These are phyloP conservation scores for Dicerorhinus sumatrensis DNA, from an alignment of 2,113 vertebrate genomes.

Conservation along the genomic window DNA sequence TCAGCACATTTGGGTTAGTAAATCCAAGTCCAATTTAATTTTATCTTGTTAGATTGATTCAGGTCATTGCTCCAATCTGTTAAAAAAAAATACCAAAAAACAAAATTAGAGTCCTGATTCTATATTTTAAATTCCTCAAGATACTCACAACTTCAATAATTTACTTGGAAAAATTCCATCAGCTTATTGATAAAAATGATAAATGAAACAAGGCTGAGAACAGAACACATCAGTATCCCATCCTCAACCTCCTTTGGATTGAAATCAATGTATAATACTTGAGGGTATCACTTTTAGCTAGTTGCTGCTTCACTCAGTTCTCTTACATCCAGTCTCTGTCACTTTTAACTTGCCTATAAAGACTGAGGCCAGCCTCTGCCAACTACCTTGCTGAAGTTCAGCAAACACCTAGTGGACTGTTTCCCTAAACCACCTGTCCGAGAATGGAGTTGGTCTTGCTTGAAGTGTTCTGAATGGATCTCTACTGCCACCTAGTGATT, in stretches of 20 bases:
- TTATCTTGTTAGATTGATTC: constrained; percentile 30
- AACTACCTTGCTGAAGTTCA: not conserved
- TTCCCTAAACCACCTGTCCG: not conserved
- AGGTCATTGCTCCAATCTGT: not conserved
- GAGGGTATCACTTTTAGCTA: not conserved
- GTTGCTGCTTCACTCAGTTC: not conserved
- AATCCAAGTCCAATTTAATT: constrained; percentile 31
- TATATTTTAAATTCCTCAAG: constrained; percentile 49
- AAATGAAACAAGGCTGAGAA: not conserved
- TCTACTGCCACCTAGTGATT: constrained; percentile 74
- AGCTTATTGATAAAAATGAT: constrained; percentile 29
- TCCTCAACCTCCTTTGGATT: not conserved
- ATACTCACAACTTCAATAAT: constrained; percentile 13
- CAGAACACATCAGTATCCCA: not conserved
- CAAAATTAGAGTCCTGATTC: not conserved
- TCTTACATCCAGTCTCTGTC: not conserved
- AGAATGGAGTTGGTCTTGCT: not conserved
- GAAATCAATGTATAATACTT: not conserved
- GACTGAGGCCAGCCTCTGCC: not conserved
- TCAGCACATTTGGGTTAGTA: not conserved
- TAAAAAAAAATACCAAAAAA: not conserved
- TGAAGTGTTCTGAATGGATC: not conserved
- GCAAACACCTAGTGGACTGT: not conserved
- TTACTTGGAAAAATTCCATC: constrained; percentile 3
- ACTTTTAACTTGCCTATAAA: constrained; percentile 26